phyloP scores from a whole-genome alignment of 2,113 vertebrate species.

The Odontophorus gujanensis region DNA sequence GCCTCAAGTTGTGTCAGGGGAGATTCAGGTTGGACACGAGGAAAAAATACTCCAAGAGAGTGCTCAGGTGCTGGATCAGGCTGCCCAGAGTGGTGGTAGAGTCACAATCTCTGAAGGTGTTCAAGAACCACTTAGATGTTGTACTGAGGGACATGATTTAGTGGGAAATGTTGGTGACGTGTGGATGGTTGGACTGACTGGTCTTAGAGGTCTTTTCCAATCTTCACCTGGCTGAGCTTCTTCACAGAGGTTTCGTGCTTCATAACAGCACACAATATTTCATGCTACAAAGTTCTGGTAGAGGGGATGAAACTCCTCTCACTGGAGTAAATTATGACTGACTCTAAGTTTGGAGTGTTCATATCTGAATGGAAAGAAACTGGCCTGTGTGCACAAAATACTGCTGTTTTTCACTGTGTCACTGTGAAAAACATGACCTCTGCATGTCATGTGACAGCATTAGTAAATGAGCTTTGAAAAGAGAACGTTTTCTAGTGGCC shows the following conservation, averaged over 20 bases:
- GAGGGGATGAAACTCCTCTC: neutral
- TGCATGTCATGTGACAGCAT: constrained; percentile 35
- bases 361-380: neutral
- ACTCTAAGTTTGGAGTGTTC: neutral
- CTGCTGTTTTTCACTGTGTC: constrained; percentile 6
- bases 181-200: too few species aligned
- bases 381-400: constrained; percentile 6
- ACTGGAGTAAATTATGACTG: neutral
- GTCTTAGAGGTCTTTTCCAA: too few species aligned
- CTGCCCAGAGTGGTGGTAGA: too few species aligned
- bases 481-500: constrained; percentile 45
- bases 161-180: too few species aligned
- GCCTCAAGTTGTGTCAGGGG: too few species aligned
- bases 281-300: neutral
- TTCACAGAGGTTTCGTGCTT: neutral
- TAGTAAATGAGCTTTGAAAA: constrained; percentile 42
- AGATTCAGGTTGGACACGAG: too few species aligned
- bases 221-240: neutral
- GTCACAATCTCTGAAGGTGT: too few species aligned
- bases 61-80: too few species aligned
- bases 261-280: neutral
- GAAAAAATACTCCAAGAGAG: too few species aligned
- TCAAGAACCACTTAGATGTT: too few species aligned
- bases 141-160: too few species aligned
- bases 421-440: constrained; percentile 12